Evolutionary conservation across 2,888 invertebrate species (phyloP).

Genomic region (Agrochola litura): DNA sequence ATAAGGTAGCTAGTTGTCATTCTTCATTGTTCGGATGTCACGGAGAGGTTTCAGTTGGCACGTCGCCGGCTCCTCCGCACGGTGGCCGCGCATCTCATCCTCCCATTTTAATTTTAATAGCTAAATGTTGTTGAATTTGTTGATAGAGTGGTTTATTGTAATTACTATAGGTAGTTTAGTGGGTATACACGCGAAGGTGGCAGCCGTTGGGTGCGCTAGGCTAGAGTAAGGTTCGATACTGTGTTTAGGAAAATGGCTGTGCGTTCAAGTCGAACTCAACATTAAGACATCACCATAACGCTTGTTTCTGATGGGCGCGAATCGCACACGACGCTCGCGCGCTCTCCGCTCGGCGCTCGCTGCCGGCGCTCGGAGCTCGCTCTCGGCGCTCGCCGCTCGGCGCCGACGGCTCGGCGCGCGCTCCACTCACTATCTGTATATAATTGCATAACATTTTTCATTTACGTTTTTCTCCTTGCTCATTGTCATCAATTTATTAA

Average conservation of each 20-base stretch:
- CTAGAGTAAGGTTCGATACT: conserved; percentile 82
- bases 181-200: conserved; percentile 82
- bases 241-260: conserved; percentile 88
- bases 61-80: conserved; percentile 60
- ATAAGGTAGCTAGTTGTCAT: conserved; percentile 85
- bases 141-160: conserved; percentile 89
- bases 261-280: conserved; percentile 86
- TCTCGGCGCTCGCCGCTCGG: conserved; percentile 50
- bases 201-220: conserved; percentile 84
- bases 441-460: conserved; percentile 89
- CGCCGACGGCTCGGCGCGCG: conserved; percentile 39
- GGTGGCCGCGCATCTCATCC: conserved; percentile 76
- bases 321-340: conserved; percentile 73
- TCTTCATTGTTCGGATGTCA: conserved; percentile 70
- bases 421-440: conserved; percentile 84
- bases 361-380: conserved; percentile 51
- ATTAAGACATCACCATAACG: conserved; percentile 79
- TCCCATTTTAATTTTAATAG: conserved; percentile 88
- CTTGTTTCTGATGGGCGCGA: conserved; percentile 71
- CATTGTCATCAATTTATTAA: conserved; percentile 90
- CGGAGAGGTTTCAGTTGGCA: conserved; percentile 58
- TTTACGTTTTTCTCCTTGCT: conserved; percentile 89
- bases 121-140: conserved; percentile 90
- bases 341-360: conserved; percentile 53
- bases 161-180: conserved; percentile 85